Evolutionary conservation across 2,797 vertebrate species (phyloP), one percentile per base, ranked within the genome.

Genomic region (Adelosebastes latens): DNA sequence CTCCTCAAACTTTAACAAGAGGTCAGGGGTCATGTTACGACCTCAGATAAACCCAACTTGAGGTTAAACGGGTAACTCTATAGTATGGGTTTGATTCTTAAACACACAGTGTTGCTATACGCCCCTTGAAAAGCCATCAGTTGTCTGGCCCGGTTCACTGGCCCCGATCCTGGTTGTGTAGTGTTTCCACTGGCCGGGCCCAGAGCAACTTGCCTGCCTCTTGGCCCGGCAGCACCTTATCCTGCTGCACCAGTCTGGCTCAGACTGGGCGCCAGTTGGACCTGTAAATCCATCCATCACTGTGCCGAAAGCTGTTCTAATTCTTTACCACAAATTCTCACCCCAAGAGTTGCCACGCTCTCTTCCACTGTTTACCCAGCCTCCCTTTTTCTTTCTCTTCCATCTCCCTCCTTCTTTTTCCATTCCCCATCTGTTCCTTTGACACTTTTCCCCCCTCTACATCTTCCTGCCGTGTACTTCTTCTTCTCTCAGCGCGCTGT

Each of bases 51-150:
- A 86, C 72, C 62, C 72, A 11, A 63, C 24, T 61, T 58, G 52
- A 75, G 73, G 87, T 88, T 58, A 75, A 82, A 71, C 20, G 39
- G 60, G 62, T 60, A 76, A 74, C 62, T 78, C 31, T 71, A 39
- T 60, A 70, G 42, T 81, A 79, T 58, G 24, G n/a, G 66, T 65
- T 31, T 78, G 29, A 69, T 72, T 72, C 70, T 80, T 65, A 76
- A 69, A 75, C 39, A 68, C 71, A 71, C 49, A 58, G 61, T 84
- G 63, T 22, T 72, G 62, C 63, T 75, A 42, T 42, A 63, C 58
- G 8, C 58, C 77, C 55, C 76, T 88, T 87, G 79, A 91, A 91
- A 92, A 91, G 76, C 85, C 82, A 87, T 89, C 77, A 82, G 65
- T 82, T 78, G 63, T 82, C 84, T 90, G 85, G 81, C 69, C 62